A percentile compares a stretch with the other conserved stretches of the same genome.
These are phyloP conservation scores for Machimus rusticus DNA, from an alignment of 2,888 invertebrate species.

Conservation along the genomic window DNA sequence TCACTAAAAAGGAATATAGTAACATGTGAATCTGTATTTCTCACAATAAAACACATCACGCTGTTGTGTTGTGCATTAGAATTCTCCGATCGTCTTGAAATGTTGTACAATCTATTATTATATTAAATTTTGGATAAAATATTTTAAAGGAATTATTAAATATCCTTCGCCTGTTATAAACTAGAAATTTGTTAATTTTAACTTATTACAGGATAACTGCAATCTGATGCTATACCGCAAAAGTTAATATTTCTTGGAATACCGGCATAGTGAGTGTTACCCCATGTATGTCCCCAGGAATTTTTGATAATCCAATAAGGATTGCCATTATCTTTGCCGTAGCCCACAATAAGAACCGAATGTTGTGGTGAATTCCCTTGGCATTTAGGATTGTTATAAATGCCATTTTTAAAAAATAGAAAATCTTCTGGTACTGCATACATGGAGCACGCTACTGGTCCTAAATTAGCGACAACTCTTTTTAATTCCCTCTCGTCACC, in stretches of 20 bases:
- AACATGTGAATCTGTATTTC: too few relatives aligned
- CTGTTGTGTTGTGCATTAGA: too few relatives aligned
- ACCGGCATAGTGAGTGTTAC: constrained; percentile 42
- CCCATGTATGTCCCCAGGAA: constrained; percentile 47
- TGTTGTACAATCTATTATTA: too few relatives aligned
- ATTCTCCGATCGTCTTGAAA: too few relatives aligned
- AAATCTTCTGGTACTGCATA: constrained; percentile 80
- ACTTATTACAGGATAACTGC: constrained; percentile 55
- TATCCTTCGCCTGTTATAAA: too few relatives aligned
- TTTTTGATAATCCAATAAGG: constrained; percentile 48
- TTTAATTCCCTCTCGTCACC: constrained; percentile 74
- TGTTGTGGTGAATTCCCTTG: constrained; percentile 72
- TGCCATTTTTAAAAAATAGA: constrained; percentile 78
- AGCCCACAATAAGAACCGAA: constrained; percentile 62
- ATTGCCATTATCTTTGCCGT: constrained; percentile 30
- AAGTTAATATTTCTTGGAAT: constrained; percentile 41
- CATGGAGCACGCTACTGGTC: constrained; percentile 84
- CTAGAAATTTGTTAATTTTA: not conserved
- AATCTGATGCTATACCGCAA: constrained; percentile 43
- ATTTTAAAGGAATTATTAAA: not conserved
- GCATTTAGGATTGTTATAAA: constrained; percentile 80
- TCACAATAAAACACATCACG: too few relatives aligned
- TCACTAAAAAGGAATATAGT: too few relatives aligned
- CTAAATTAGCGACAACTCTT: constrained; percentile 77
- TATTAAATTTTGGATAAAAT: too few relatives aligned